Conservation (phyloP, 1,140 invertebrate species). For the Orius insidiosus region DNA sequence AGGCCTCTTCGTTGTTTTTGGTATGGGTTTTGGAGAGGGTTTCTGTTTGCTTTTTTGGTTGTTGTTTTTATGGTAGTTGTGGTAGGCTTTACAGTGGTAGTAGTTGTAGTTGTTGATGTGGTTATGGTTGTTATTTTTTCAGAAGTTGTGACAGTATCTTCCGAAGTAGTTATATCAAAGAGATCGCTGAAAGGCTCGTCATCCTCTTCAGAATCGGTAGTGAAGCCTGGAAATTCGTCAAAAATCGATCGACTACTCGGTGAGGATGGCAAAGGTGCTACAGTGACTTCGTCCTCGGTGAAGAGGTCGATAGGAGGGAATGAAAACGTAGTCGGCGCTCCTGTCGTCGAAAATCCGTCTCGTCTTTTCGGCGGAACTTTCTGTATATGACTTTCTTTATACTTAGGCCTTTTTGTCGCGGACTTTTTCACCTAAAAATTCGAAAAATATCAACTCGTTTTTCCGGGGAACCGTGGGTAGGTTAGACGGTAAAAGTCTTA, state of each 20-base stretch:
- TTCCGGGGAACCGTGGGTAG: too few species aligned
- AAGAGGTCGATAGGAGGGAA: constrained; percentile 4
- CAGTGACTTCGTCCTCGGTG: too few species aligned
- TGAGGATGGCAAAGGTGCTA: too few species aligned
- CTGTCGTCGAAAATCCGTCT: neutral
- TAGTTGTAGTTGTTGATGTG: constrained; percentile 4
- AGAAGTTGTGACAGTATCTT: neutral
- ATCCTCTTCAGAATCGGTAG: too few species aligned
- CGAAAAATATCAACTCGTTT: too few species aligned
- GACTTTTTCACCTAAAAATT: constrained; percentile 1
- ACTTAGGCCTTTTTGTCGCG: constrained; percentile 5
- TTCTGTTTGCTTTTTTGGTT: neutral
- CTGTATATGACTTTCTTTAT: constrained; percentile 11
- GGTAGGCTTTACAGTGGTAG: neutral
- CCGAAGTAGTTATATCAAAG: neutral
- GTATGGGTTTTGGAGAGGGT: constrained; percentile 5
- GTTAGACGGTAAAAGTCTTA: too few species aligned
- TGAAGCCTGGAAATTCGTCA: too few species aligned
- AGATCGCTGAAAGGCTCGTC: neutral
- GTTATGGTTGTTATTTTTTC: neutral
- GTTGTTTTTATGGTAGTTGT: constrained; percentile 4
- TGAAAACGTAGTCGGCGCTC: neutral
- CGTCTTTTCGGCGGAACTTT: constrained; percentile 6
- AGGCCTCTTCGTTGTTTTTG: constrained; percentile 4
- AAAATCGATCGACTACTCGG: too few species aligned